Evolutionary conservation across 2,888 invertebrate genomes (phyloP), one percentile per base, ranked within the genome.

Genomic region (Ormyrus pomaceus): DNA sequence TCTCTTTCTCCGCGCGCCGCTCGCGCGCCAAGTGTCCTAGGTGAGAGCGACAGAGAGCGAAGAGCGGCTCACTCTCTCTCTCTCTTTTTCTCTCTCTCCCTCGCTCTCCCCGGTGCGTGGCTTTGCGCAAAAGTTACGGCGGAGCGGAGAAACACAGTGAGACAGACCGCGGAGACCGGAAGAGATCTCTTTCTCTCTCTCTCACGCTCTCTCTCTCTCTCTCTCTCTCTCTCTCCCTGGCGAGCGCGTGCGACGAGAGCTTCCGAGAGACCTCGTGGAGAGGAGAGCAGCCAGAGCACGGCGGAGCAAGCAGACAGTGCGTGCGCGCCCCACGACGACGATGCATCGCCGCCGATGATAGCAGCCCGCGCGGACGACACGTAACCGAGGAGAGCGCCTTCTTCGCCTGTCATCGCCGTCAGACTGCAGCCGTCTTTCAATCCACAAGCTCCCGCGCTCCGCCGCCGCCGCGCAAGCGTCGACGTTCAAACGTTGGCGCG

Each of bases 91-190:
- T 72, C 61, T 34, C 71, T 61, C 69, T 51, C 71, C 50, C 48
- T 50, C 6, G 3, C 62, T 53, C 61, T 45, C 53, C 13, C 73
- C 55, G 68, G 68, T 68, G 68, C 50, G 72, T 59, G 83, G 86
- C 86, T 88, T 88, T 88, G 88, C 88, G 88, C 88, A 88, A 88
- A 88, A 88, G 87, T 88, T 87, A 87, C 86, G 85, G 85, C 85
- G 84, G 83, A 84, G 85, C 86, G 86, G 84, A 85, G 78, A 53
- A 55, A 77, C 55, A 70, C 50, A 61, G 77, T n/a, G 86, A 87
- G 86, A 87, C 86, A 87, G 86, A 86, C 84, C 86, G 86, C 87
- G 86, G 87, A 86, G 87, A 88, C 88, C 88, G 88, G 88, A 88
- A 88, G 88, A 86, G 86, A 86, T 84, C 86, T 65, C 68, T 13